Percentiles rank a stretch among this genome's conserved stretches.
Evolutionary conservation across 2,888 invertebrate species (phyloP).

Genomic region (Agrotis exclamationis): DNA sequence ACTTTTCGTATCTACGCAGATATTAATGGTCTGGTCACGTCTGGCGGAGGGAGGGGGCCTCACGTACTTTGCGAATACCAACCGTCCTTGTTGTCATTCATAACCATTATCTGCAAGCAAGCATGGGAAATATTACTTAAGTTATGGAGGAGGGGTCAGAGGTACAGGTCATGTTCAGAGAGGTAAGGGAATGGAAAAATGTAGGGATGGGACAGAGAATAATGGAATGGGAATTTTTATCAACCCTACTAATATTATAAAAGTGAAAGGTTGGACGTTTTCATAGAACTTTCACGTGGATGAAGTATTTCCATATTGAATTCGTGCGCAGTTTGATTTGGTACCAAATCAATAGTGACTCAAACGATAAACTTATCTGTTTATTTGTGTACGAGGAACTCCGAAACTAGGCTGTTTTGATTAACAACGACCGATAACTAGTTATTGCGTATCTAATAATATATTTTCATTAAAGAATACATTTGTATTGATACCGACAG

Average conservation of each 20-base stretch:
- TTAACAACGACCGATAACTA: conserved; percentile 20
- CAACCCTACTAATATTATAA: no score
- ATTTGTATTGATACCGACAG: conserved; percentile 2
- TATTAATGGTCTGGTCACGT: conserved; percentile 56
- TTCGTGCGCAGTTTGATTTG: background rate
- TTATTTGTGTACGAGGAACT: conserved; percentile 14
- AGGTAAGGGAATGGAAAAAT: background rate
- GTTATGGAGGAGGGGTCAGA: conserved; percentile 24
- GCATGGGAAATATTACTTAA: conserved; percentile 47
- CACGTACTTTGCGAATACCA: conserved; percentile 56
- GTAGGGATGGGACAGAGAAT: background rate
- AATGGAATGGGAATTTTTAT: background rate
- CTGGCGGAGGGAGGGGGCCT: conserved; percentile 22
- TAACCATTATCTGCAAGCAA: conserved; percentile 53
- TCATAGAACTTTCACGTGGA: no score
- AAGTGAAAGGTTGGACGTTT: no score
- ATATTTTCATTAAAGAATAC: background rate
- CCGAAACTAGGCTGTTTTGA: conserved; percentile 21
- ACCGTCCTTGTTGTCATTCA: conserved; percentile 61
- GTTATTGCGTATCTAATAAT: conserved; percentile 19
- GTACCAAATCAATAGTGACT: conserved; percentile 22
- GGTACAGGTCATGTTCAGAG: conserved; percentile 22
- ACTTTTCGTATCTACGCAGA: conserved; percentile 20
- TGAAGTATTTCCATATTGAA: no score
- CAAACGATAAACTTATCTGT: conserved; percentile 26